phyloP scores from a whole-genome alignment of 2,888 invertebrate genomes.

The Drosophila leonis region DNA sequence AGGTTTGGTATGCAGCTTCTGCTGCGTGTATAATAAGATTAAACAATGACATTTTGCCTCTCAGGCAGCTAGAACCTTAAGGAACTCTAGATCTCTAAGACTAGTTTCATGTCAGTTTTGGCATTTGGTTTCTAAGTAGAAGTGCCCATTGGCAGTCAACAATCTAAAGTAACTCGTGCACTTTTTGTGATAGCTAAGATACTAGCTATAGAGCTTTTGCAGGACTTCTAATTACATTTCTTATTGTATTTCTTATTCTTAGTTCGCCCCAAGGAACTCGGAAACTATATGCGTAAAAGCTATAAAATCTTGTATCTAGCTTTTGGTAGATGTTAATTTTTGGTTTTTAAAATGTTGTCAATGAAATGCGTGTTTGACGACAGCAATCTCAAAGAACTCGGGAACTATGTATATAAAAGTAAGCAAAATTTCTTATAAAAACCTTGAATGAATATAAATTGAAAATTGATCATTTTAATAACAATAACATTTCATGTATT shows the following conservation, averaged over 20 bases:
- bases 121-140: neutral
- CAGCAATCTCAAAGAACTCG: neutral
- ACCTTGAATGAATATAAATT: no score
- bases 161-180: no score
- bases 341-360: neutral
- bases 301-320: neutral
- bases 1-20: neutral
- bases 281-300: neutral
- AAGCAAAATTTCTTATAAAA: no score
- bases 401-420: no score
- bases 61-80: neutral
- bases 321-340: neutral
- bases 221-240: no score
- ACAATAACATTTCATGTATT: no score
- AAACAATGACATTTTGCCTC: neutral
- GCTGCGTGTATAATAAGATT: neutral
- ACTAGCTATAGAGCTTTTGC: no score
- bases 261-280: neutral
- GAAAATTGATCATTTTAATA: no score
- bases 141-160: no score
- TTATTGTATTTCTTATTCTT: neutral
- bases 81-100: neutral
- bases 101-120: neutral
- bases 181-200: no score
- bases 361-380: no score